These are phyloP conservation scores for Aricia artaxerxes DNA, from an alignment of 2,888 invertebrate genomes.

Conservation along the genomic window DNA sequence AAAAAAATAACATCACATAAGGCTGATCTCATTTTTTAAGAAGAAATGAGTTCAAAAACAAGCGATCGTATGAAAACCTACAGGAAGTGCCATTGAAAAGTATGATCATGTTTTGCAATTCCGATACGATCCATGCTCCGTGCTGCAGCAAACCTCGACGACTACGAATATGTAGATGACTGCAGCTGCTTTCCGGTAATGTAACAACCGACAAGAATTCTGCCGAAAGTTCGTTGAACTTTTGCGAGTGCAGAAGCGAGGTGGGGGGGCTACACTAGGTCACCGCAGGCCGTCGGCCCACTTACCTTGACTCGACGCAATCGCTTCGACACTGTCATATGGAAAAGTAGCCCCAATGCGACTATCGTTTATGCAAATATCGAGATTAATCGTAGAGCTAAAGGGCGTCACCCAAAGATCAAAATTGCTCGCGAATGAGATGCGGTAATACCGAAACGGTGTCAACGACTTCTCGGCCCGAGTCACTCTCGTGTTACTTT, in stretches of 20 bases:
- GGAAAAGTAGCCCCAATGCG: conserved; percentile 71
- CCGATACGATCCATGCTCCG: conserved; percentile 9
- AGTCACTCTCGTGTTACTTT: conserved; percentile 30
- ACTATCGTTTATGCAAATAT: conserved; percentile 51
- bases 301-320: conserved; percentile 78
- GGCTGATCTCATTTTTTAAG: neutral
- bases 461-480: conserved; percentile 25
- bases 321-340: conserved; percentile 55
- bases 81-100: conserved; percentile 21
- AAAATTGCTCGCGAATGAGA: conserved; percentile 21
- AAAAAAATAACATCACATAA: neutral
- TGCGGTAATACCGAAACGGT: conserved; percentile 23
- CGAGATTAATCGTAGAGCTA: conserved; percentile 20
- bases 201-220: conserved; percentile 79
- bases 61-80: neutral
- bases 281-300: conserved; percentile 78
- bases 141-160: neutral
- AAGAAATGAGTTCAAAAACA: neutral
- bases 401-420: neutral
- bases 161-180: conserved; percentile 48
- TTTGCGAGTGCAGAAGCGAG: conserved; percentile 76
- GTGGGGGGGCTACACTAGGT: conserved; percentile 76
- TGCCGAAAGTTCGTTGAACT: conserved; percentile 76
- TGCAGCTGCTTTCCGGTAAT: conserved; percentile 78
- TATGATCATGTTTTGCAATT: conserved; percentile 17